Percentiles rank a stretch among this genome's conserved stretches.
Evolutionary conservation across 2,113 vertebrate genomes (phyloP).

Genomic region (Neotoma lepida): DNA sequence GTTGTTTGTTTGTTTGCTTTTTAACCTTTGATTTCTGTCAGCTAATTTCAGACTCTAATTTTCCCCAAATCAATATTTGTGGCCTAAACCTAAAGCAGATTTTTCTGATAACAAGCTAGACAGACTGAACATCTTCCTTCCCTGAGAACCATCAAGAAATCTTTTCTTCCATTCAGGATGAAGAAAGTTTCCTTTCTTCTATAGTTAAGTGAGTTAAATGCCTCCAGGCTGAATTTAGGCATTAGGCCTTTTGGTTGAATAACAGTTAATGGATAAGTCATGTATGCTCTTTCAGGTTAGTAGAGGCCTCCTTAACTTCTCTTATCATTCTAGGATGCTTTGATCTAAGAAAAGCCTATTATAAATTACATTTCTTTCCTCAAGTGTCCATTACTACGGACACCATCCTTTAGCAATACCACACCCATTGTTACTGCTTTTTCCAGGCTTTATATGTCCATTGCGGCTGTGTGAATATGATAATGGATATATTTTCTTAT

Average conservation of each 20-base stretch:
- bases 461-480: background rate
- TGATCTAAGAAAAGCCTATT: conserved; percentile 55
- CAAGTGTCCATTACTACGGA: conserved; percentile 50
- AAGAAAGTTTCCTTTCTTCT: conserved; percentile 39
- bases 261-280: conserved; percentile 58
- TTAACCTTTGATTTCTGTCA: conserved; percentile 27
- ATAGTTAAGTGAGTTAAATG: conserved; percentile 65
- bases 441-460: background rate
- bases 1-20: background rate
- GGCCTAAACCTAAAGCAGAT: background rate
- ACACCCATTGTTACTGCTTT: background rate
- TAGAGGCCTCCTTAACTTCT: background rate
- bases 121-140: conserved; percentile 32
- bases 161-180: background rate
- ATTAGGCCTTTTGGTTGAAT: conserved; percentile 66
- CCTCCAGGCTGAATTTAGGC: conserved; percentile 60
- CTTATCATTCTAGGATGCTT: background rate
- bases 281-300: conserved; percentile 41
- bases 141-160: conserved; percentile 52
- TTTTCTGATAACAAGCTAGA: conserved; percentile 3
- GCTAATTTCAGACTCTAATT: conserved; percentile 23
- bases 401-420: background rate
- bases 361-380: conserved; percentile 57
- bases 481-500: background rate
- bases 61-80: conserved; percentile 33